A percentile compares a stretch with the other conserved stretches of the same genome.
Conservation (phyloP, 2,888 invertebrate genomes). For the Orthonevra nobilis region DNA sequence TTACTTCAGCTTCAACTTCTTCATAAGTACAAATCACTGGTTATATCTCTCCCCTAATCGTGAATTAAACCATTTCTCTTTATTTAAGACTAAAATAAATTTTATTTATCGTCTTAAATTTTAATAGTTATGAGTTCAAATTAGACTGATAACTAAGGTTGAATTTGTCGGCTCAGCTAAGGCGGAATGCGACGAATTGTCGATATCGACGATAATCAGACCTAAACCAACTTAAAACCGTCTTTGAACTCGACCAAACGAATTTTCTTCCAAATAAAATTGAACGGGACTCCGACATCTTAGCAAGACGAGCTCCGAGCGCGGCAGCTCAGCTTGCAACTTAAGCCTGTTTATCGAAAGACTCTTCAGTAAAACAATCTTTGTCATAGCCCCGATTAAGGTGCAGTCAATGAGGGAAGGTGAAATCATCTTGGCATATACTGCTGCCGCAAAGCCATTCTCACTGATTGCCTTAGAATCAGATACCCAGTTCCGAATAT, state of each 20-base stretch:
- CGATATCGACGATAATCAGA: slow-evolving; percentile 70
- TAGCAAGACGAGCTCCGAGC: slow-evolving; percentile 61
- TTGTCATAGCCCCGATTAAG: slow-evolving; percentile 37
- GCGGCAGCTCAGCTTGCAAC: slow-evolving; percentile 68
- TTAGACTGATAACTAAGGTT: too few relatives aligned
- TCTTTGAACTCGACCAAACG: slow-evolving; percentile 71
- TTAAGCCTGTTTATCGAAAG: slow-evolving; percentile 66
- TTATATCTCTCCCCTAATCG: too few relatives aligned
- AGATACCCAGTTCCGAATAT: too few relatives aligned
- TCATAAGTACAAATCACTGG: too few relatives aligned
- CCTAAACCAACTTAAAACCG: slow-evolving; percentile 68
- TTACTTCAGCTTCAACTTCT: too few relatives aligned
- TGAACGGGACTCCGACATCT: slow-evolving; percentile 23
- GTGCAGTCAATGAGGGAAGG: neutral
- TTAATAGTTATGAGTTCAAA: too few relatives aligned
- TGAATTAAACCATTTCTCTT: too few relatives aligned
- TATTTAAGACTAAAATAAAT: too few relatives aligned
- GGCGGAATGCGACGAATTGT: slow-evolving; percentile 55
- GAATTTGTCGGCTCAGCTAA: too few relatives aligned
- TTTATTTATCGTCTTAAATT: too few relatives aligned
- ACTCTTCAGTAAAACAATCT: slow-evolving; percentile 22
- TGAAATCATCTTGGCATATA: slow-evolving; percentile 24
- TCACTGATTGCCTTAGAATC: too few relatives aligned
- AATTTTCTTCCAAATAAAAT: slow-evolving; percentile 33
- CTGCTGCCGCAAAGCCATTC: slow-evolving; percentile 39